Evolutionary conservation across 1,140 invertebrate genomes (phyloP).

Genomic region (Nymphalis io): DNA sequence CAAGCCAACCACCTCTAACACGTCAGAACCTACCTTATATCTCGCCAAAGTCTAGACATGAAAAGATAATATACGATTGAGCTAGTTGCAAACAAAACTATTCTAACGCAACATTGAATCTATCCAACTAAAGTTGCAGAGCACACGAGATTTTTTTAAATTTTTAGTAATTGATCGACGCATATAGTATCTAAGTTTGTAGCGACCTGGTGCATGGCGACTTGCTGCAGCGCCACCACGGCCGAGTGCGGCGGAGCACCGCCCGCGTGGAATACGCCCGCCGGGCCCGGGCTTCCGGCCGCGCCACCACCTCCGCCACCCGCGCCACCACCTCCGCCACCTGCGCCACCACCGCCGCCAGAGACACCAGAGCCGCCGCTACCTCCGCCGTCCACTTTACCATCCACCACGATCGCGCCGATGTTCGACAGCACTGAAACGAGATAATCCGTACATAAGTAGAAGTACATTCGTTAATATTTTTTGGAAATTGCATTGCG

Average conservation of each 20-base stretch:
- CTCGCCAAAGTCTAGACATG: constrained; percentile 42
- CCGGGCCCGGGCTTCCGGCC: constrained; percentile 41
- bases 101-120: not conserved
- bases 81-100: not conserved
- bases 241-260: constrained; percentile 62
- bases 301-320: constrained; percentile 44
- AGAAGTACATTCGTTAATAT: too few species aligned
- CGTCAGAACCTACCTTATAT: constrained; percentile 32
- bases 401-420: constrained; percentile 89
- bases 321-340: constrained; percentile 55
- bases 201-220: constrained; percentile 75
- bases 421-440: constrained; percentile 85
- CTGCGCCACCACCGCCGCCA: constrained; percentile 49
- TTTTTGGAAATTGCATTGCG: too few species aligned
- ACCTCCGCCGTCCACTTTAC: constrained; percentile 83
- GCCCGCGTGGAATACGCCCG: constrained; percentile 43
- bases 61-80: constrained; percentile 19
- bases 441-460: not conserved
- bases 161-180: not conserved
- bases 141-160: not conserved
- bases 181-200: not conserved
- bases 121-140: not conserved
- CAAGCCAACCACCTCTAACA: not conserved
- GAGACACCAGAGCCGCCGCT: constrained; percentile 29
- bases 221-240: constrained; percentile 71